A percentile compares a stretch with the other conserved stretches of the same genome.
phyloP scores from a whole-genome alignment of 2,113 vertebrate genomes.

The Erythrocercus mccallii region DNA sequence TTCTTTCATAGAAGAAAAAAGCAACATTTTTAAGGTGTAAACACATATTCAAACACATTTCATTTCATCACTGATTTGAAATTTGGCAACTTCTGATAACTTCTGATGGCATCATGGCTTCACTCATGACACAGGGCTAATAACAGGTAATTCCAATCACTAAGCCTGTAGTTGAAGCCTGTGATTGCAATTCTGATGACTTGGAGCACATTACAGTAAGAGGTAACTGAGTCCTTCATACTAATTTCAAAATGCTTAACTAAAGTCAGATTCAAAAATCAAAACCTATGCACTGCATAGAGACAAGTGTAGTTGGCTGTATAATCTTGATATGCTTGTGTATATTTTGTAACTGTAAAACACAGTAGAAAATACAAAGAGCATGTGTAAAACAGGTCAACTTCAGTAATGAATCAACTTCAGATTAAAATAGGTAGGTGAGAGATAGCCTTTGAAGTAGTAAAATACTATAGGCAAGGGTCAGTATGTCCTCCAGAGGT shows the following conservation, averaged over 20 bases:
- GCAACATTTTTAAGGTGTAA: background rate
- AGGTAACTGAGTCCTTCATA: background rate
- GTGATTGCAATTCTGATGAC: background rate
- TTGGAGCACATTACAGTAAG: background rate
- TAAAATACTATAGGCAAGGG: background rate
- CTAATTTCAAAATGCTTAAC: background rate
- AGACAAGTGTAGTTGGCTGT: background rate
- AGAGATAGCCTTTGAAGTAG: background rate
- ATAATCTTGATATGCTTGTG: background rate
- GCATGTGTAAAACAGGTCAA: background rate
- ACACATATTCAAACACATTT: background rate
- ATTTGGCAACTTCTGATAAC: background rate
- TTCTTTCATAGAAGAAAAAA: background rate
- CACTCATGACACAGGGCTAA: background rate
- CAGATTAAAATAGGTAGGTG: background rate
- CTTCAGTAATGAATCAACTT: background rate
- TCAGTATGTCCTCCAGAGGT: background rate
- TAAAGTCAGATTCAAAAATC: background rate
- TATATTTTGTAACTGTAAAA: background rate
- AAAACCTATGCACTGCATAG: background rate
- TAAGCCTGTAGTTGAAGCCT: background rate
- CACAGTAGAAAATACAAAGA: background rate
- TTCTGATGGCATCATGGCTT: background rate
- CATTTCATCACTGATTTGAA: background rate
- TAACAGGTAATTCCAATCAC: background rate